Evolutionary conservation across 2,797 vertebrate genomes (phyloP).

Genomic region (Gymnocypris eckloni): DNA sequence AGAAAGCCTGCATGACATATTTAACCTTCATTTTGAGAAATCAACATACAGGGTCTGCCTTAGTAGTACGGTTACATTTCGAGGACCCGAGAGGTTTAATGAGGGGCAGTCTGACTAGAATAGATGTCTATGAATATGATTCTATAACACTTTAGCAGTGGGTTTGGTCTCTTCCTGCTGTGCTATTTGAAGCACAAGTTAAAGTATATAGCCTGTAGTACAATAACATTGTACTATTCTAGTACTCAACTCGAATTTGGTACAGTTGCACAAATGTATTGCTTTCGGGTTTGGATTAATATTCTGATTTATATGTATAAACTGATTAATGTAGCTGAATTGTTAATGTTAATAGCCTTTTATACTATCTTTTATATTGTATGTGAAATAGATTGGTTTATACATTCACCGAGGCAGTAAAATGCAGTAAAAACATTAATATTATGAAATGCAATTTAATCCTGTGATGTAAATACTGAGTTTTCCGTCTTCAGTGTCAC

Average conservation of each 20-base stretch:
- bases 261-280: not conserved
- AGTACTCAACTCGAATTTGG: not conserved
- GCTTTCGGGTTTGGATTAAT: not conserved
- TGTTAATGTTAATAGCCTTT: not conserved
- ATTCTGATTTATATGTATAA: not conserved
- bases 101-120: not conserved
- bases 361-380: not conserved
- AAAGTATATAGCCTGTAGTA: not conserved
- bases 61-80: not conserved
- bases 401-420: not conserved
- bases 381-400: not conserved
- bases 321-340: not conserved
- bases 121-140: not conserved
- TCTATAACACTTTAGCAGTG: not conserved
- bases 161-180: not conserved
- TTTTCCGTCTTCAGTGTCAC: not conserved
- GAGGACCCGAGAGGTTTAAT: not conserved
- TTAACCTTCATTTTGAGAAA: slow-evolving; percentile 21
- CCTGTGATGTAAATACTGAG: not conserved
- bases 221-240: slow-evolving; percentile 1
- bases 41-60: not conserved
- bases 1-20: not conserved
- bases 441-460: not conserved
- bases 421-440: not conserved
- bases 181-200: slow-evolving; percentile 17